Base-by-base conservation (phyloP, 2,113 vertebrate species). In the Dipodomys merriami region DNA sequence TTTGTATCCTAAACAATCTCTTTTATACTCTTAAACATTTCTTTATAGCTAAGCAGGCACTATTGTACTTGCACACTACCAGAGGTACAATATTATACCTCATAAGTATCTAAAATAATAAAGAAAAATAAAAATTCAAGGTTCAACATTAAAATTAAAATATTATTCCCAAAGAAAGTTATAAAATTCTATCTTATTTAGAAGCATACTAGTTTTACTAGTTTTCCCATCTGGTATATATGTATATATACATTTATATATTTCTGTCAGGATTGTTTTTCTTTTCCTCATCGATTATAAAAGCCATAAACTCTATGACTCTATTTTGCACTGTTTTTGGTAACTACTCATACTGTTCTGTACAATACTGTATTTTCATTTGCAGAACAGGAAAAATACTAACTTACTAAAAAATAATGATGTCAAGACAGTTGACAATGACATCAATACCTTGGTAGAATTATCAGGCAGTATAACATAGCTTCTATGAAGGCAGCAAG, bases 401-500 rank as follows among this genome's bases (percentile, higher is more conserved):
- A 72, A 88, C 4, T 95, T 83, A 68, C 35, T 83, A 81, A 93
- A 88, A 72, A 46, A 33, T 23, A 80, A 35, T 90, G 19, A 86
- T 22, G 35, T 68, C 64, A 86, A 88, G 64, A 82, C 16, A n/a
- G 39, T 71, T 91, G 19, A 39, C 62, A 13, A 33, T 92, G 72
- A 91, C 27, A 91, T 27, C 27, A 94, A 44, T 73, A 91, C 89
- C 88, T 68, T 68, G n/a, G 83, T 62, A 86, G 46, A 90, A 79
- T 35, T 92, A 27, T 73, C 71, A 80, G 57, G 27, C n/a, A 81
- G 18, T 64, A 77, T 35, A 80, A 13, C 6, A n/a, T 76, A 11
- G 20, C 76, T 92, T 15, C 78, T 83, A 53, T 87, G 69, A 72
- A 80, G 18, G 73, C 33, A 86, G 25, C 88, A 86, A 86, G 20